Evolutionary conservation across 2,888 invertebrate genomes (phyloP).

Genomic region (Nasonia oneida): DNA sequence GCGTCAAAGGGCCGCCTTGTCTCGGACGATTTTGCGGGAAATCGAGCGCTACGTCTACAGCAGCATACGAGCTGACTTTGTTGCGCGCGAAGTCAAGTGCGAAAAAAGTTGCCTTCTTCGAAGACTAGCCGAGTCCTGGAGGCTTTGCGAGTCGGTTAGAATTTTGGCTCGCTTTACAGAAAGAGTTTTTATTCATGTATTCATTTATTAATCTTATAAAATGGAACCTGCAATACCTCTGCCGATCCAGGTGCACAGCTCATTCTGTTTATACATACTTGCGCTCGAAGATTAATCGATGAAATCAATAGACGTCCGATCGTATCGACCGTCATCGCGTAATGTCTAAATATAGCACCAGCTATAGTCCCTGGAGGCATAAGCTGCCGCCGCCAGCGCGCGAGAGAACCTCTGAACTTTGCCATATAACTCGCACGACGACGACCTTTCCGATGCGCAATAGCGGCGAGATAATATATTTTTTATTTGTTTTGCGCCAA

Average conservation of each 20-base stretch:
- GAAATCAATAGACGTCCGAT: constrained; percentile 50
- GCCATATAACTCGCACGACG: neutral
- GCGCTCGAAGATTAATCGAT: constrained; percentile 25
- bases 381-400: neutral
- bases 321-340: constrained; percentile 15
- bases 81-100: neutral
- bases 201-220: constrained; percentile 1
- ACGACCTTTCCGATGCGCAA: neutral
- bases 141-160: neutral
- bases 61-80: neutral
- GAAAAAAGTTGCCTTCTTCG: neutral
- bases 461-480: neutral
- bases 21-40: constrained; percentile 35
- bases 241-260: neutral
- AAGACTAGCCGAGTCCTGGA: neutral
- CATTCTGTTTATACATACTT: constrained; percentile 9
- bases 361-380: constrained; percentile 17
- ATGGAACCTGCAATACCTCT: neutral
- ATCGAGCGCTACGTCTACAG: constrained; percentile 34
- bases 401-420: constrained; percentile 42
- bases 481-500: constrained; percentile 1
- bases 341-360: constrained; percentile 54
- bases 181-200: neutral
- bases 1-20: constrained; percentile 51
- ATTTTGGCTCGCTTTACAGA: neutral